Percentiles rank a stretch among this genome's conserved stretches.
These are phyloP conservation scores for Ophion costatus DNA, from an alignment of 2,888 invertebrate genomes.

Conservation along the genomic window DNA sequence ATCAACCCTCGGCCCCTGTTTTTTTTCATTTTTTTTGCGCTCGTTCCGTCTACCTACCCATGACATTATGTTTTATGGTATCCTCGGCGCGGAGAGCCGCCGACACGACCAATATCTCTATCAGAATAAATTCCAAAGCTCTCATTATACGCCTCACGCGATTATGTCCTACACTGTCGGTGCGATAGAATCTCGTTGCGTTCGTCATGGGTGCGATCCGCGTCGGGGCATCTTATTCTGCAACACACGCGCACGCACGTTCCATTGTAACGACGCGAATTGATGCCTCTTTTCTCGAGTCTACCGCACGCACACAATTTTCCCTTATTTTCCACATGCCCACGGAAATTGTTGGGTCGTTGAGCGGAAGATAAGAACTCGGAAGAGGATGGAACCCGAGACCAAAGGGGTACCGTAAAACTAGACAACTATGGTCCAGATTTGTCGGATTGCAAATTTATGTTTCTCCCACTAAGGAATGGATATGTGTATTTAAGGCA, in stretches of 20 bases:
- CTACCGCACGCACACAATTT: too few relatives aligned
- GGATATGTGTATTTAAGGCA: too few relatives aligned
- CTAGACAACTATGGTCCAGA: too few relatives aligned
- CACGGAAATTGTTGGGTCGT: too few relatives aligned
- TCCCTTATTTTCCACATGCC: too few relatives aligned
- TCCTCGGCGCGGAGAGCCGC: conserved; percentile 75
- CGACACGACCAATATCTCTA: conserved; percentile 76
- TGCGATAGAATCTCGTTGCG: conserved; percentile 48
- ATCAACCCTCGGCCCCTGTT: conserved; percentile 54
- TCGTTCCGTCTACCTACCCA: conserved; percentile 73
- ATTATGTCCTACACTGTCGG: conserved; percentile 68
- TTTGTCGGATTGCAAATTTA: too few relatives aligned
- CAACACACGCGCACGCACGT: conserved; percentile 47
- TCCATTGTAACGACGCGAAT: too few relatives aligned
- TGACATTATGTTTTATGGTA: conserved; percentile 74
- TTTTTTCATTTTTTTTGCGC: background rate
- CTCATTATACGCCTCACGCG: conserved; percentile 79
- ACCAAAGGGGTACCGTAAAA: too few relatives aligned
- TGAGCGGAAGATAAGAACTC: too few relatives aligned
- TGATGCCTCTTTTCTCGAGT: too few relatives aligned
- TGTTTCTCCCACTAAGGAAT: too few relatives aligned
- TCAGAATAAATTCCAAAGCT: conserved; percentile 76
- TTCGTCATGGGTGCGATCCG: conserved; percentile 65
- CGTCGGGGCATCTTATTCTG: conserved; percentile 75
- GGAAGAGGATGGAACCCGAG: too few relatives aligned